Evolutionary conservation across 2,888 invertebrate species (phyloP), one percentile per base, ranked within the genome.

Genomic region (Tenthredo amoena): DNA sequence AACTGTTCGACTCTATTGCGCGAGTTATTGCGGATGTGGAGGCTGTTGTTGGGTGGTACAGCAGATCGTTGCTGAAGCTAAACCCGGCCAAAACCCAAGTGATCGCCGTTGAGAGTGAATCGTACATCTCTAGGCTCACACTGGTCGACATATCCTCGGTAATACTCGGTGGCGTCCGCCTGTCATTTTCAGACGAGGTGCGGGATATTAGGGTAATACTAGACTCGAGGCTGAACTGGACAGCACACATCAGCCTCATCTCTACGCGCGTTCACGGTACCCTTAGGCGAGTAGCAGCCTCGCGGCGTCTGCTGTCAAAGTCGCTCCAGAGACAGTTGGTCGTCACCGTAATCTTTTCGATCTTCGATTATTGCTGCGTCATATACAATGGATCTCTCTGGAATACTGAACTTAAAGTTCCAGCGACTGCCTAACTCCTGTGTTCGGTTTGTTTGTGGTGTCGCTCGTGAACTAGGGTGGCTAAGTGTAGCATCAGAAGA

Each of bases 301-400:
- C n/a, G 7, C 37, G 40, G 4, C 40, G 40, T 21, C 2, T 72
- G 7, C 21, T 72, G 1, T 40, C 15, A 1, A n/a, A 18, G n/a
- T 1, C 18, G 9, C 40, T 72, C 1, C 40, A 40, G 9, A 18
- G 5, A 21, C 37, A 40, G 40, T n/a, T 72, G 6, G 12, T 72
- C 5, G 21, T 40, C n/a, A 72, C 72, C n/a, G 2, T 72, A 9
- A 40, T 72, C 18, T 72, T 72, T 10, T 40, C 43, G 12, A n/a
- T 72, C 18, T 72, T 72, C 1, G 72, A 40, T 40, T 72, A 72
- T 2, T 40, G 72, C 40, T 72, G 72, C 68, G 68, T 68, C 37
- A 37, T 68, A 31, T 68, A 34, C 18, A 6, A 31, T 34, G 68
- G 26, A 68, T 34, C 5, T 37, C 0, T 10, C 68, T 1, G 68